Conservation (phyloP, 2,113 vertebrate species). For the Galemys pyrenaicus region DNA sequence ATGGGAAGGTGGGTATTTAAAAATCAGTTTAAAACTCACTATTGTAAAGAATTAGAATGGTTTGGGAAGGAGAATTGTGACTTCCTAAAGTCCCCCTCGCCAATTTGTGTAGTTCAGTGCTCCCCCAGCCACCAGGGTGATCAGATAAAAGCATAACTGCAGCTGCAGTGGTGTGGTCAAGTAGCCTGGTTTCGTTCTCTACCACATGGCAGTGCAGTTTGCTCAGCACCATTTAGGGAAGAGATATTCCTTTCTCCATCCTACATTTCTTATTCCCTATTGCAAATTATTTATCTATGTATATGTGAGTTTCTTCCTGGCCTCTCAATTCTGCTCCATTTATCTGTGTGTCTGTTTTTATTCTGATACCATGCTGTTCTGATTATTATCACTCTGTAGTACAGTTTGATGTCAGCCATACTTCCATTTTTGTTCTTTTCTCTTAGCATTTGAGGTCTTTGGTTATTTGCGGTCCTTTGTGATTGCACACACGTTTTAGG, state of each 20-base stretch:
- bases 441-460: neutral
- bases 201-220: neutral
- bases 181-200: too few species aligned
- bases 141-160: neutral
- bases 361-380: neutral
- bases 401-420: neutral
- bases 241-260: neutral
- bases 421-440: neutral
- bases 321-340: neutral
- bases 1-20: neutral
- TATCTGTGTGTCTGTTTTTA: neutral
- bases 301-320: neutral
- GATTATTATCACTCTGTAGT: neutral
- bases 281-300: neutral
- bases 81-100: neutral
- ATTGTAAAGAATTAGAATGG: neutral
- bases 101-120: neutral
- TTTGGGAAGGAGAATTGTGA: neutral
- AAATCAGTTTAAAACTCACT: neutral
- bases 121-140: neutral
- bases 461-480: neutral
- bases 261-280: neutral
- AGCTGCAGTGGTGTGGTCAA: neutral
- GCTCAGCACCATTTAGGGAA: too few species aligned
- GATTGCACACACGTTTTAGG: neutral